These are phyloP conservation scores for Eupelmus urozonus DNA, from an alignment of 2,888 invertebrate species.

Conservation along the genomic window DNA sequence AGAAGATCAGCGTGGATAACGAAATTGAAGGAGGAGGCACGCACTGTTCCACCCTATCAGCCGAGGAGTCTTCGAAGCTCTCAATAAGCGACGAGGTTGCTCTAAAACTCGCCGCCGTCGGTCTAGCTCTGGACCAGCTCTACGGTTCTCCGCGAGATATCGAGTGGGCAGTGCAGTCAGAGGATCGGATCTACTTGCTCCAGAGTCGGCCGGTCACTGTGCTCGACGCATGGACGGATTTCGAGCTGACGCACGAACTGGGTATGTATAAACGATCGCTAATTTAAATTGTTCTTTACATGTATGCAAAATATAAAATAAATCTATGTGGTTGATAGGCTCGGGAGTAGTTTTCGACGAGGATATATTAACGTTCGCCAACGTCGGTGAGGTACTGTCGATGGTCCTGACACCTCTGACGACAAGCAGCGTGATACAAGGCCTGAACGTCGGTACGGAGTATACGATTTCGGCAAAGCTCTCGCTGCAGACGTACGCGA, in stretches of 20 bases:
- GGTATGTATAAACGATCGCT: conserved; percentile 11
- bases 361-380: conserved; percentile 85
- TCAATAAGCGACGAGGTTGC: conserved; percentile 81
- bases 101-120: conserved; percentile 80
- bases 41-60: conserved; percentile 75
- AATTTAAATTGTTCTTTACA: neutral
- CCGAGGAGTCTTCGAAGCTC: conserved; percentile 75
- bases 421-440: conserved; percentile 72
- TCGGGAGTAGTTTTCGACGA: conserved; percentile 82
- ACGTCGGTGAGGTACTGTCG: conserved; percentile 86
- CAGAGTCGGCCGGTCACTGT: conserved; percentile 90
- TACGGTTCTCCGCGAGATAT: conserved; percentile 87
- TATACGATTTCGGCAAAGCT: no score
- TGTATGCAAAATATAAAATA: neutral
- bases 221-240: conserved; percentile 85
- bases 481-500: conserved; percentile 14
- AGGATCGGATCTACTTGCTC: conserved; percentile 81
- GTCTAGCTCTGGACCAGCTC: conserved; percentile 81
- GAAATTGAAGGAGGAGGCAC: conserved; percentile 77
- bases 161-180: conserved; percentile 87
- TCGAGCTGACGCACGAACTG: conserved; percentile 88
- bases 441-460: conserved; percentile 67
- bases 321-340: no score
- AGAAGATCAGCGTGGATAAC: conserved; percentile 77
- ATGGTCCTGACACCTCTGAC: conserved; percentile 81